A percentile compares a stretch with the other conserved stretches of the same genome.
Evolutionary conservation across 2,797 vertebrate genomes (phyloP).

Genomic region (Lycodopsis pacificus): DNA sequence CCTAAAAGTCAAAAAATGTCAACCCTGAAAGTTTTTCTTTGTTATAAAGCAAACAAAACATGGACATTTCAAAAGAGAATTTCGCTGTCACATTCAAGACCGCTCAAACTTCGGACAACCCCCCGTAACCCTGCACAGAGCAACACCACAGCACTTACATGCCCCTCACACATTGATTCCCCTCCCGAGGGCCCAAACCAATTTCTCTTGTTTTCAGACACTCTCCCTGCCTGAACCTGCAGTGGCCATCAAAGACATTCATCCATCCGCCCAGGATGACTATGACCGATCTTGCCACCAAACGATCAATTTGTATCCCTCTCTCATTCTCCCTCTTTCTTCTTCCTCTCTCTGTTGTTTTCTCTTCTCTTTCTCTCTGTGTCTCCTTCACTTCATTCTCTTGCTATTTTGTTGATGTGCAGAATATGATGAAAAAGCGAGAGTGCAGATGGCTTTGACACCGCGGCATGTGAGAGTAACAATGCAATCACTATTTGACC

Average conservation of each 20-base stretch:
- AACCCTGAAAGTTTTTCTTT: conserved; percentile 14
- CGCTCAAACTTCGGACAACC: conserved; percentile 71
- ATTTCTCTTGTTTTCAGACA: conserved; percentile 98
- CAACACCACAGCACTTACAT: conserved; percentile 82
- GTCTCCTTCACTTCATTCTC: conserved; percentile 73
- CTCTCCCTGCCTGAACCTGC: conserved; percentile 95
- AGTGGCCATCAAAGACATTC: conserved; percentile 99
- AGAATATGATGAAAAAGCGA: conserved; percentile 99
- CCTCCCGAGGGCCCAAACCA: conserved; percentile 96
- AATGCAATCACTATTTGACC: conserved; percentile 97
- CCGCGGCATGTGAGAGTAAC: conserved; percentile 95
- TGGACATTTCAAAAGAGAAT: conserved; percentile 51
- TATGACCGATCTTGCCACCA: conserved; percentile 98
- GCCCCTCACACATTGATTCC: conserved; percentile 95
- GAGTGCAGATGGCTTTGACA: conserved; percentile 90
- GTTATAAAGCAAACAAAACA: conserved; percentile 33
- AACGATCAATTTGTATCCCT: conserved; percentile 98
- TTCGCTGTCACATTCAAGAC: conserved; percentile 67
- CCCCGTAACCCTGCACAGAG: conserved; percentile 59
- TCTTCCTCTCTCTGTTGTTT: conserved; percentile 29
- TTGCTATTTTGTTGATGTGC: conserved; percentile 88
- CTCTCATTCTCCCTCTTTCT: conserved; percentile 61
- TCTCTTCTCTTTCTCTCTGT: conserved; percentile 45
- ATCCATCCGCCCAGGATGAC: conserved; percentile 98
- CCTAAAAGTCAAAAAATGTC: conserved; percentile 1